Percentiles rank a stretch among this genome's conserved stretches.
phyloP scores from a whole-genome alignment of 2,113 vertebrate species.

The Pseudorhombus dupliciocellatus region DNA sequence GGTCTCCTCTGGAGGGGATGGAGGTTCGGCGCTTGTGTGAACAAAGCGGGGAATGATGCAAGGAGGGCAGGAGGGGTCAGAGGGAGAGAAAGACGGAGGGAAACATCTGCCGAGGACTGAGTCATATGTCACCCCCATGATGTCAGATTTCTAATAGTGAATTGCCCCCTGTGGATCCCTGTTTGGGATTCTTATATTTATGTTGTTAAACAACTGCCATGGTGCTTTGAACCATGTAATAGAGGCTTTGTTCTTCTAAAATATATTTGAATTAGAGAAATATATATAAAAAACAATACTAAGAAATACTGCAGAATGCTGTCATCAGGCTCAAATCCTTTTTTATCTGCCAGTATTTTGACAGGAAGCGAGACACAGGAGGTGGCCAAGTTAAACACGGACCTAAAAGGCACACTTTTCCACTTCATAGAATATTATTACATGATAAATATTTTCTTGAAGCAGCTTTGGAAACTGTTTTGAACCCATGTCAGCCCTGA shows the following conservation, averaged over 20 bases:
- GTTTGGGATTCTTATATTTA: too few relatives aligned
- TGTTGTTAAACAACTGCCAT: neutral
- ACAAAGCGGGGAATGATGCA: slow-evolving; percentile 4
- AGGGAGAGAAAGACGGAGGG: slow-evolving; percentile 30
- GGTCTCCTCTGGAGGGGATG: neutral
- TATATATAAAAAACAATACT: neutral
- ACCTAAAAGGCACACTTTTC: slow-evolving; percentile 4
- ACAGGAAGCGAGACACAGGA: neutral
- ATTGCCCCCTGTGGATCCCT: too few relatives aligned
- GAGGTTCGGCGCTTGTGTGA: slow-evolving; percentile 6
- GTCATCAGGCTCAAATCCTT: slow-evolving; percentile 8
- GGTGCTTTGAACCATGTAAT: neutral
- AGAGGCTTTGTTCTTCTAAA: too few relatives aligned
- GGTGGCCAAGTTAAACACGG: slow-evolving; percentile 42
- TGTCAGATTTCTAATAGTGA: neutral
- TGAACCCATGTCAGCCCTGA: slow-evolving; percentile 22
- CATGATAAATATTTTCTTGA: slow-evolving; percentile 20
- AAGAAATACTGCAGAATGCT: slow-evolving; percentile 4
- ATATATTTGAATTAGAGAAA: neutral
- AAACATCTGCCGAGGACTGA: slow-evolving; percentile 70
- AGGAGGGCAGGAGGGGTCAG: slow-evolving; percentile 7
- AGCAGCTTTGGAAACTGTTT: slow-evolving; percentile 18
- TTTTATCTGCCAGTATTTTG: slow-evolving; percentile 23
- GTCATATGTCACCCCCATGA: neutral
- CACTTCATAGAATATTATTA: slow-evolving; percentile 10